Evolutionary conservation across 2,797 vertebrate genomes (phyloP).

Genomic region (Lepidocolaptes lacrymiger): DNA sequence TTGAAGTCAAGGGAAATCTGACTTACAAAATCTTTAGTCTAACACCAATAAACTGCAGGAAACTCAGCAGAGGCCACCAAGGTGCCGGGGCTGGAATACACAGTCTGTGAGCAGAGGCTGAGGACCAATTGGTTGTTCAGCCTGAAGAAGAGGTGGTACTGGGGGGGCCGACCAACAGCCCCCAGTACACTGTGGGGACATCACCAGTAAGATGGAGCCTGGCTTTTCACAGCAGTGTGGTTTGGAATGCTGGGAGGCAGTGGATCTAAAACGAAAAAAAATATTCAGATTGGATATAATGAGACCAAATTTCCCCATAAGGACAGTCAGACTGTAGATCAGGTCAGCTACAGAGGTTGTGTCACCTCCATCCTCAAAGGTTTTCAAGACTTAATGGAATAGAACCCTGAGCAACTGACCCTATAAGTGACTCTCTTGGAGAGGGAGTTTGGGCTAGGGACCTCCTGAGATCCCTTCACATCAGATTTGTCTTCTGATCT

Average conservation of each 20-base stretch:
- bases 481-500: not conserved
- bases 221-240: rapidly evolving
- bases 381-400: rapidly evolving
- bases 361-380: not conserved
- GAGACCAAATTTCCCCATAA: not conserved
- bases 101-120: not conserved
- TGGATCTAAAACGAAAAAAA: rapidly evolving
- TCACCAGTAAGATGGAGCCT: not conserved
- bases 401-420: not conserved
- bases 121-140: not conserved
- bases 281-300: rapidly evolving
- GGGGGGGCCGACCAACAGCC: not conserved
- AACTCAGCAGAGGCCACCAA: not conserved
- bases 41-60: not conserved
- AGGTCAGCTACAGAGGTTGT: not conserved
- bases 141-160: not conserved
- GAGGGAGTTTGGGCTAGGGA: not conserved
- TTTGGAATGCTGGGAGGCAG: not conserved
- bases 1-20: not conserved
- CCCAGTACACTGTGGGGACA: not conserved
- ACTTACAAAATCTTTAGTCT: not conserved
- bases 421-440: not conserved
- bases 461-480: not conserved
- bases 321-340: not conserved
- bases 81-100: not conserved